phyloP scores from a whole-genome alignment of 2,113 vertebrate genomes.

The Phrynosoma platyrhinos region DNA sequence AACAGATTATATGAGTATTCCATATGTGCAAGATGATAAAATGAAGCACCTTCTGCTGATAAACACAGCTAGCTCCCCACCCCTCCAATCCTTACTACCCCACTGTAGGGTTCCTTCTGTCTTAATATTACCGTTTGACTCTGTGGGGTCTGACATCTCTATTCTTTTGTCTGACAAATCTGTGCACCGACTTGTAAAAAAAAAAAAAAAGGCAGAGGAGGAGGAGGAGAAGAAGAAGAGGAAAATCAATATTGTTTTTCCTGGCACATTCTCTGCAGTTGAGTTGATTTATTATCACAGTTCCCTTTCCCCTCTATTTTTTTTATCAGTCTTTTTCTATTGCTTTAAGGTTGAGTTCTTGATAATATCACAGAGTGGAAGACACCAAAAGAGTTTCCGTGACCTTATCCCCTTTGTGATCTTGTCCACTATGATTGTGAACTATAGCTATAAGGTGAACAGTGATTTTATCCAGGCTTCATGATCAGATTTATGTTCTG shows the following conservation, averaged over 20 bases:
- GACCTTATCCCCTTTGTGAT: slow-evolving; percentile 73
- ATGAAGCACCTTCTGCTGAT: slow-evolving; percentile 19
- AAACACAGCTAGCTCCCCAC: slow-evolving; percentile 9
- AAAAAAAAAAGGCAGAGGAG: slow-evolving; percentile 13
- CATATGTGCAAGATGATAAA: slow-evolving; percentile 16
- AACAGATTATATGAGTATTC: slow-evolving; percentile 7
- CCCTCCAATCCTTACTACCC: slow-evolving; percentile 28
- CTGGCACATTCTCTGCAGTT: slow-evolving; percentile 75
- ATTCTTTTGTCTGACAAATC: slow-evolving; percentile 79
- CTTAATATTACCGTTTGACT: slow-evolving; percentile 67
- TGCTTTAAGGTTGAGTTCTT: slow-evolving; percentile 72
- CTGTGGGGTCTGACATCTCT: slow-evolving; percentile 75
- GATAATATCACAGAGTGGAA: slow-evolving; percentile 69
- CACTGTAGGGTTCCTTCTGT: slow-evolving; percentile 54
- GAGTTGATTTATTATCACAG: slow-evolving; percentile 74
- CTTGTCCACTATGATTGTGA: slow-evolving; percentile 70
- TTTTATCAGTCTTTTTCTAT: slow-evolving; percentile 71
- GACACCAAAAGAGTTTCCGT: slow-evolving; percentile 54
- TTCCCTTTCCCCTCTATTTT: slow-evolving; percentile 57
- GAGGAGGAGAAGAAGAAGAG: neutral
- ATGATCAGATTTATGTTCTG: slow-evolving; percentile 60
- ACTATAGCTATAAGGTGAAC: slow-evolving; percentile 60
- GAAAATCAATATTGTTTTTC: slow-evolving; percentile 80
- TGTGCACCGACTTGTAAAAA: slow-evolving; percentile 76
- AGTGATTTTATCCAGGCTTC: slow-evolving; percentile 55